Evolutionary conservation across 1,140 invertebrate species (phyloP), one percentile per base, ranked within the genome.

Genomic region (Drosophila sturtevanti): DNA sequence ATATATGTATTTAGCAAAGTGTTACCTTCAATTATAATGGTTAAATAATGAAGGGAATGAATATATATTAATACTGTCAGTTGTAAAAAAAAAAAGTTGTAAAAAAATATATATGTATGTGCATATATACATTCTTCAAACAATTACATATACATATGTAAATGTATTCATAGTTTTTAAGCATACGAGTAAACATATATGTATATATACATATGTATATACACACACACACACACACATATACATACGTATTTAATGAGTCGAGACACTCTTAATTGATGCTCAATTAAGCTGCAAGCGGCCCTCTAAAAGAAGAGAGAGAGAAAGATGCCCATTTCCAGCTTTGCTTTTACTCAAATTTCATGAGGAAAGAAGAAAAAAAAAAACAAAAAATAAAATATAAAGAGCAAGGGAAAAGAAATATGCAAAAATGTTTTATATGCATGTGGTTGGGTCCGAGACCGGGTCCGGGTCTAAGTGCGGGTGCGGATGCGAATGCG

Each of bases 261-360:
- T 68, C 81, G 81, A 68, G 82, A 86, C 81, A 86, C 69, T 86
- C 87, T 86, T 86, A 86, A 86, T 86, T 86, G 81, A 86, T 75
- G 82, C 82, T 86, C 82, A 86, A 87, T 86, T 86, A 86, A 86
- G 81, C 81, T 55, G 7, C 69, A 63, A 60, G 27, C 68, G 69
- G 59, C 12, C 14, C 14, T 31, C 24, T 62, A 71, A 66, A 84
- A 68, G 67, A 72, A 44, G 48, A 52, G 12, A 54, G 44, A 38
- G 22, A 55, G 51, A n/a, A n/a, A 44, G 58, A 68, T 11, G 65
- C 22, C 70, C 22, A 48, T 18, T 12, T 16, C 9, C 41, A 48
- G 41, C 12, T 34, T 51, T 31, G 27, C 31, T 35, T 52, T 48
- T 48, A 6, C 44, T 21, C 62, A 48, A 70, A 54, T 63, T 48